A percentile compares a stretch with the other conserved stretches of the same genome.
These are phyloP conservation scores for Hexactinellida sp. DNA, from an alignment of 37 sponge, comb jelly and placozoan genomes.

Conservation along the genomic window DNA sequence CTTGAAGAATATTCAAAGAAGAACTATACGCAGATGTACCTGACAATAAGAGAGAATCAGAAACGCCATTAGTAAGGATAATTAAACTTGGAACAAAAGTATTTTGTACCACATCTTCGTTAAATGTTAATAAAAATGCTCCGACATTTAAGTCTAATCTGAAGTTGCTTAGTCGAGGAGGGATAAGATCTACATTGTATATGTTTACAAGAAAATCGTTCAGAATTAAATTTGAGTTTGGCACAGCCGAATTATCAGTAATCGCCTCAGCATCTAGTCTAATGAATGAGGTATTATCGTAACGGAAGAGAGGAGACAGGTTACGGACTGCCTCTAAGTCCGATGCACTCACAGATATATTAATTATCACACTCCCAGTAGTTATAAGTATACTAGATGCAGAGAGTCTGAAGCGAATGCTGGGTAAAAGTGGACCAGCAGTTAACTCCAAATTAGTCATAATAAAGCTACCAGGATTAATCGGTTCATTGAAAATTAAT, in stretches of 20 bases:
- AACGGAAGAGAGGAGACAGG: slow-evolving; percentile 49
- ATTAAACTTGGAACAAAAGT: slow-evolving; percentile 28
- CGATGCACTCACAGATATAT: slow-evolving; percentile 35
- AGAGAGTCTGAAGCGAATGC: neutral
- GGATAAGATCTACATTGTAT: slow-evolving; percentile 51
- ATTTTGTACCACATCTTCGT: slow-evolving; percentile 43
- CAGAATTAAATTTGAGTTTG: slow-evolving; percentile 23
- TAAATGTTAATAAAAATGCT: slow-evolving; percentile 44
- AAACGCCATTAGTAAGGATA: slow-evolving; percentile 24
- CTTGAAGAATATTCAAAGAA: slow-evolving; percentile 22
- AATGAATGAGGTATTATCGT: slow-evolving; percentile 29
- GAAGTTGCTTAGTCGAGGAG: slow-evolving; percentile 42
- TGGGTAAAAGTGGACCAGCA: neutral
- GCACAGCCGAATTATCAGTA: slow-evolving; percentile 30
- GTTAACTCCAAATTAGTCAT: neutral
- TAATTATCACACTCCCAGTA: slow-evolving; percentile 13
- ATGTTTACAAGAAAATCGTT: neutral
- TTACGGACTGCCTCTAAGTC: slow-evolving; percentile 51
- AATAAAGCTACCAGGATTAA: neutral
- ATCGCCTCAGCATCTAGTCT: slow-evolving; percentile 29
- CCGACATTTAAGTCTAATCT: slow-evolving; percentile 46
- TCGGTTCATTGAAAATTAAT: neutral
- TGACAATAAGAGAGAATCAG: slow-evolving; percentile 22
- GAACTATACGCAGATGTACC: slow-evolving; percentile 6
- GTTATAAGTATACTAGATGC: neutral